A percentile compares a stretch with the other conserved stretches of the same genome.
These are phyloP conservation scores for Melipona bicolor DNA, from an alignment of 2,888 invertebrate genomes.

Conservation along the genomic window DNA sequence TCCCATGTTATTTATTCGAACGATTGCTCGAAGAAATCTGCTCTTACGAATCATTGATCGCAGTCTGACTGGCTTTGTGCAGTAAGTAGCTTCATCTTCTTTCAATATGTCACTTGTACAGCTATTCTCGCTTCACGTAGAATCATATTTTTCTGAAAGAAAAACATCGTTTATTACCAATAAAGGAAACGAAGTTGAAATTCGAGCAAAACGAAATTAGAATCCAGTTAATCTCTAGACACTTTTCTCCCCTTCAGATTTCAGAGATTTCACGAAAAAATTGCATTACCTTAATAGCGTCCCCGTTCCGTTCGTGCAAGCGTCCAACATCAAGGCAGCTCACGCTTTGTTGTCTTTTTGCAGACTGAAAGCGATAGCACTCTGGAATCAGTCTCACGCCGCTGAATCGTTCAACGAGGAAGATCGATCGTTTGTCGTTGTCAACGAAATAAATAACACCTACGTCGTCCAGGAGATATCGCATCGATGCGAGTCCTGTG, in stretches of 20 bases:
- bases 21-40: conserved; percentile 9
- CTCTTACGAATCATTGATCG: neutral
- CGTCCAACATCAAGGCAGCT: conserved; percentile 17
- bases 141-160: neutral
- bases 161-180: neutral
- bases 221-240: neutral
- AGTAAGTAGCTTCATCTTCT: conserved; percentile 37
- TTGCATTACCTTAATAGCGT: neutral
- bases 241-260: neutral
- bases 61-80: conserved; percentile 9
- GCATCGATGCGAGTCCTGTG: conserved; percentile 70
- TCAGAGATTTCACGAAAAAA: neutral
- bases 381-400: conserved; percentile 15
- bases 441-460: conserved; percentile 19
- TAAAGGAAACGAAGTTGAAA: neutral
- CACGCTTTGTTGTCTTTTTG: conserved; percentile 54
- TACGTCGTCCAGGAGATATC: conserved; percentile 15
- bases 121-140: neutral
- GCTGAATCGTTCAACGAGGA: conserved; percentile 5
- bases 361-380: conserved; percentile 44
- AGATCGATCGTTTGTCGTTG: conserved; percentile 26
- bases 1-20: neutral
- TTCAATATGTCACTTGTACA: neutral
- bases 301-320: conserved; percentile 9
- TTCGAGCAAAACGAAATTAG: neutral